Base-by-base conservation (phyloP, 2,113 vertebrate species). In the Callionymus lyra region DNA sequence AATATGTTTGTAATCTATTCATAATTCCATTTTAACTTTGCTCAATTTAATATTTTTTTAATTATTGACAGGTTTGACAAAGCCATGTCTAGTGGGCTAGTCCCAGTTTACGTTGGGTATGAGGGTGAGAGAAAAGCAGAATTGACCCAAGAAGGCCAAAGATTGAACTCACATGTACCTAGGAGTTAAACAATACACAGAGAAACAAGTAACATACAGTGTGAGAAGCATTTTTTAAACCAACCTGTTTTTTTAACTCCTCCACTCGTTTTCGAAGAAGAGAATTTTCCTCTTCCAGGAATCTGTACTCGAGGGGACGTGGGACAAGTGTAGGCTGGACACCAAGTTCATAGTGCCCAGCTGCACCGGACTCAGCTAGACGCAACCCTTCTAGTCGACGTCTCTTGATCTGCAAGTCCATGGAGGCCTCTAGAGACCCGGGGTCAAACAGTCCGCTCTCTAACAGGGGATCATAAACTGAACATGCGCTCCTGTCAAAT, bases 281-380 rank as follows among this genome's bases (percentile, higher is more conserved):
- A 12, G 76, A 52, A 56, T 98, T 98, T 71, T 98, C 95, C 64
- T 98, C 95, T 54, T 98, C 93, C 47, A 98, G 75, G 50, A 96
- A 86, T 41, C 92, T 84, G 74, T 90, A 93, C 59, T 98, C 94
- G 34, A 92, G 80, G 0, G 86, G 74, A 2, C 91, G 86, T 0
- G 87, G 70, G 1, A 79, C 73, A 40, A 75, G 56, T n/a, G 89
- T 63, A 35, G 77, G 82, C 50, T 90, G 93, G 34, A 95, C 72
- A n/a, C 90, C 93, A 0, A 88, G 60, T 41, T 97, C 93, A n/a
- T 91, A 93, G 57, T 92, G 91, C 2, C 88, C 85, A 6, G 84
- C 85, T 6, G 85, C 86, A 6, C 52, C 82, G 27, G 83, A 81
- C 3, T 87, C 86, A 2, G 59, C 51, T 38, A 87, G 50, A 1